These are phyloP conservation scores for Nasonia vitripennis DNA, from an alignment of 1,140 invertebrate genomes.

Conservation along the genomic window DNA sequence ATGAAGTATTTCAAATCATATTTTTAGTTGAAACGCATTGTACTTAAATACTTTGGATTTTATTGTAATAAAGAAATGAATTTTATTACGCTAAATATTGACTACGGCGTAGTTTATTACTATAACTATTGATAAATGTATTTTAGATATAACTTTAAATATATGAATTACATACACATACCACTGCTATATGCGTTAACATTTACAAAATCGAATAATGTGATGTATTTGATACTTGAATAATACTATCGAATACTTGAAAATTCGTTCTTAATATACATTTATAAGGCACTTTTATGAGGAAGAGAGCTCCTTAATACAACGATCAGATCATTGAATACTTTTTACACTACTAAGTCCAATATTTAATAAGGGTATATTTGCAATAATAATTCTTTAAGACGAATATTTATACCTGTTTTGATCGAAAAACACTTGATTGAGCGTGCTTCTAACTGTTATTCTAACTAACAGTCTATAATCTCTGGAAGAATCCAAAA, in stretches of 20 bases:
- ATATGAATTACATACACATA: background rate
- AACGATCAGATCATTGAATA: background rate
- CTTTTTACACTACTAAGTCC: background rate
- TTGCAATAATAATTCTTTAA: too few species aligned
- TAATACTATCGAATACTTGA: background rate
- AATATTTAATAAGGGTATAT: background rate
- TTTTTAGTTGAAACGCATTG: background rate
- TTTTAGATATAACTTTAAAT: background rate
- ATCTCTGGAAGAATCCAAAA: background rate
- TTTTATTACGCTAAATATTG: background rate
- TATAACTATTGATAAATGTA: background rate
- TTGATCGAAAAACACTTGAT: too few species aligned
- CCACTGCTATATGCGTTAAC: background rate
- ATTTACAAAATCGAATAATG: background rate
- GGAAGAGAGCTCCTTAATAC: background rate
- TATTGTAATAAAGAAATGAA: background rate
- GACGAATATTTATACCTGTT: too few species aligned
- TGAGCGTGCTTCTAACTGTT: too few species aligned
- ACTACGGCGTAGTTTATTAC: background rate
- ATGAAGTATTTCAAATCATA: background rate
- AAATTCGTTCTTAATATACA: too few species aligned
- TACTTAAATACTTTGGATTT: background rate
- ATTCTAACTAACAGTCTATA: background rate
- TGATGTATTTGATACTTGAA: background rate
- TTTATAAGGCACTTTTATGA: too few species aligned